These are phyloP conservation scores for Cyrtorhinus lividipennis DNA, from an alignment of 1,140 invertebrate species.

Conservation along the genomic window DNA sequence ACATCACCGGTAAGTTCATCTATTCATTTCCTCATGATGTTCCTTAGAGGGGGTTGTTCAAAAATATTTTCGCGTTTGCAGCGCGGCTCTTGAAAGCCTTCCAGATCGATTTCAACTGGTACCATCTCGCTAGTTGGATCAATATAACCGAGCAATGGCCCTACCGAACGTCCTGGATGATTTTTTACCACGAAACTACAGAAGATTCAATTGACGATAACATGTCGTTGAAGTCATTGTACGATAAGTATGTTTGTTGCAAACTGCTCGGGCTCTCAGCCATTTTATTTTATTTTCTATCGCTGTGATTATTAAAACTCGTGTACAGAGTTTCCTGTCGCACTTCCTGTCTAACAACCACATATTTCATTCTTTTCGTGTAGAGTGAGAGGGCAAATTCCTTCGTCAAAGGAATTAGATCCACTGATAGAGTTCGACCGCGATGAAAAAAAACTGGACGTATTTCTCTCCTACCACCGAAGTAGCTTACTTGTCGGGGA, in stretches of 20 bases:
- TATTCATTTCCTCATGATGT: neutral
- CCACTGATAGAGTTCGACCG: constrained; percentile 80
- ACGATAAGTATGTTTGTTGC: constrained; percentile 64
- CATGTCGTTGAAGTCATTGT: constrained; percentile 71
- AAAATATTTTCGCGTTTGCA: too few relatives aligned
- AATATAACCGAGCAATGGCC: constrained; percentile 99
- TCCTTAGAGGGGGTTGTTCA: too few relatives aligned
- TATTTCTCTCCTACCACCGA: constrained; percentile 78
- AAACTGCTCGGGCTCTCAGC: too few relatives aligned
- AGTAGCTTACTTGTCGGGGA: constrained; percentile 65
- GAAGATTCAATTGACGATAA: constrained; percentile 78
- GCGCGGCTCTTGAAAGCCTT: constrained; percentile 92
- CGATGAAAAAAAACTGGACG: constrained; percentile 86
- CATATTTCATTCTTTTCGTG: constrained; percentile 12
- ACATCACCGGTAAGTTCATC: constrained; percentile 61
- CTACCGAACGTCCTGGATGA: constrained; percentile 92
- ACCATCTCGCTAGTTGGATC: constrained; percentile 90
- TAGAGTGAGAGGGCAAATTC: constrained; percentile 65
- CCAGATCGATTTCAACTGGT: constrained; percentile 98
- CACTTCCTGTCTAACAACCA: too few relatives aligned
- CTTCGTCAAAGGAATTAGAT: constrained; percentile 70
- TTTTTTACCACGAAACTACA: constrained; percentile 78
- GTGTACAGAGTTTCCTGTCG: too few relatives aligned
- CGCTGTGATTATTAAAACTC: too few relatives aligned
- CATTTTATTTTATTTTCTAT: too few relatives aligned